Evolutionary conservation across 1,140 invertebrate species (phyloP), one percentile per base, ranked within the genome.

Genomic region (Eupristina koningsbergeri): DNA sequence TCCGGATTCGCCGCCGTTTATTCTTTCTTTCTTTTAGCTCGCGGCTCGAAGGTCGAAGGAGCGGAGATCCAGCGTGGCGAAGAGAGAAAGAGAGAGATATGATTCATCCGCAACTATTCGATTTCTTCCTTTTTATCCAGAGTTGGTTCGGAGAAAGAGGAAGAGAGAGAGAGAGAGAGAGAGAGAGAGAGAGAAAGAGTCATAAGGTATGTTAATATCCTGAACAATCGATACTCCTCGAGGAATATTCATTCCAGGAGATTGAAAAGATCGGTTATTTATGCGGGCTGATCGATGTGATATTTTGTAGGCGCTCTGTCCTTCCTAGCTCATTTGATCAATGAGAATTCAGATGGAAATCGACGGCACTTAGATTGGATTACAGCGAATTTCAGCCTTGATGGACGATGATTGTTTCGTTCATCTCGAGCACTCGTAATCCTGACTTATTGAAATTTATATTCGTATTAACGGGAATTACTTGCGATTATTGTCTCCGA

Each of bases 1-100:
- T 86, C 84, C 86, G 86, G 86, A 88, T 87, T 86, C 87, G 86
- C 29, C 74, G 61, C 61, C 47, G 26, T 26, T 76, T 64, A 61
- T 64, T 58, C 61, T 67, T 26, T 79, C 58, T 61, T 45, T 79
- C 77, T 67, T 85, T 85, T 75, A 85, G 1, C 74, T 77, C 58
- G 34, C 50, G 53, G 58, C 84, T 83, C 85, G 81, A 87, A 88
- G 87, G 86, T 87, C 85, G 85, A 76, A 79, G 36, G 19, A 71
- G 26, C 41, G 22, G 67, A 71, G 67, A 9, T 39, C 17, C 73
- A 63, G 63, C 69, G 63, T 31, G 81, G 71, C n/a, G n/a, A n/a
- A n/a, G n/a, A n/a, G n/a, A 76, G 75, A 80, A 69, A 69, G 86
- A 79, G 64, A 76, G 29, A 34, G 36, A 63, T 36, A 78, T 78